phyloP scores from a whole-genome alignment of 2,113 vertebrate genomes.

The Lasiurus cinereus region DNA sequence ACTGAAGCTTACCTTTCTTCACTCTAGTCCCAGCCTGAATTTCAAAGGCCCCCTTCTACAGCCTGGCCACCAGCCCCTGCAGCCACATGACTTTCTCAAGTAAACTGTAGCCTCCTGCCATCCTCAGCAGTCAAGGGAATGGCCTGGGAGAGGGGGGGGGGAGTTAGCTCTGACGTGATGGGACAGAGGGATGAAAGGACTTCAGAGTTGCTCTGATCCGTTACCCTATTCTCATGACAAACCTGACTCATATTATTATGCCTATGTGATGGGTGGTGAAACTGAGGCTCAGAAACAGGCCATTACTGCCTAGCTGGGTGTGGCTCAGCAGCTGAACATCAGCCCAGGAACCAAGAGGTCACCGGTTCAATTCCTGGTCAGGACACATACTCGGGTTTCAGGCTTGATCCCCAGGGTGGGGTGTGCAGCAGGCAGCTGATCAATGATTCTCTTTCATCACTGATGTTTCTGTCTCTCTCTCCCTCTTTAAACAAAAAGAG shows the following conservation, averaged over 20 bases:
- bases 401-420: too few relatives aligned
- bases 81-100: slow-evolving; percentile 44
- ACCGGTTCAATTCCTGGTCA: too few relatives aligned
- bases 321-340: too few relatives aligned
- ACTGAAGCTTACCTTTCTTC: not conserved
- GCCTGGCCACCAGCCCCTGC: slow-evolving; percentile 62
- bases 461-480: too few relatives aligned
- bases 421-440: too few relatives aligned
- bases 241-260: not conserved
- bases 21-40: not conserved
- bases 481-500: not conserved
- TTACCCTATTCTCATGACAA: not conserved
- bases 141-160: not conserved
- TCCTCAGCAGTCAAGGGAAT: not conserved
- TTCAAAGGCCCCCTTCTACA: not conserved
- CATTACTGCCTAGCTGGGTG: not conserved
- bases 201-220: not conserved
- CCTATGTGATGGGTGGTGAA: not conserved
- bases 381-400: too few relatives aligned
- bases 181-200: not conserved
- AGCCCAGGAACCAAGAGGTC: too few relatives aligned
- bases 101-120: slow-evolving; percentile 57
- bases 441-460: too few relatives aligned
- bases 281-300: not conserved
- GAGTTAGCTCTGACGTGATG: not conserved